Evolutionary conservation across 1,140 invertebrate genomes (phyloP).

Genomic region (Tribolium castaneum): DNA sequence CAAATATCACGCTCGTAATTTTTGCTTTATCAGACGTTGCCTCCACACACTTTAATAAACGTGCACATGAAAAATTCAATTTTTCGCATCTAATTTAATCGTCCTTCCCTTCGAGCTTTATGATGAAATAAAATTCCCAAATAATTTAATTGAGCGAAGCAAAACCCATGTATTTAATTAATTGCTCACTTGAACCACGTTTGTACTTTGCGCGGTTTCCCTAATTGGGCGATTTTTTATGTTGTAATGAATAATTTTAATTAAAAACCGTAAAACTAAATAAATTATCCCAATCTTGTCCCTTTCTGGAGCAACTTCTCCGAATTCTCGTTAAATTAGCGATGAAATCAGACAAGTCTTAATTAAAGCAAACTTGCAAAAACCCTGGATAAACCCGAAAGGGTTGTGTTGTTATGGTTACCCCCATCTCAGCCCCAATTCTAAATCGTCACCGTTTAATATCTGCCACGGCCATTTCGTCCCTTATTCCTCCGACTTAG

Average conservation of each 20-base stretch:
- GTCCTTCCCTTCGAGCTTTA: too few relatives aligned
- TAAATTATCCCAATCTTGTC: neutral
- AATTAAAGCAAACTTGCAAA: conserved; percentile 4
- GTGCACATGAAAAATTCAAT: too few relatives aligned
- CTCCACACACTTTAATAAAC: neutral
- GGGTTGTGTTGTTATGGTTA: neutral
- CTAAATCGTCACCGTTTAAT: neutral
- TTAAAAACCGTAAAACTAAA: too few relatives aligned
- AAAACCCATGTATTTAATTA: too few relatives aligned
- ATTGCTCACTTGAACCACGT: too few relatives aligned
- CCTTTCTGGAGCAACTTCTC: neutral
- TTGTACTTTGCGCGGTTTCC: too few relatives aligned
- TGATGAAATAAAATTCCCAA: too few relatives aligned
- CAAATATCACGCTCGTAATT: neutral
- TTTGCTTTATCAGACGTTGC: neutral
- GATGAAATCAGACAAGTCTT: neutral
- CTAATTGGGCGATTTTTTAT: too few relatives aligned
- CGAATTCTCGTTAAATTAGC: neutral
- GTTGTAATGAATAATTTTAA: too few relatives aligned
- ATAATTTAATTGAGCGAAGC: too few relatives aligned
- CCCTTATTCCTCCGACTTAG: neutral
- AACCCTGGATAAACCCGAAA: neutral
- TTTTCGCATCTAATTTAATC: too few relatives aligned
- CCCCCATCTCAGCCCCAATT: neutral
- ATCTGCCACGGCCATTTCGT: neutral